A percentile compares a stretch with the other conserved stretches of the same genome.
These are phyloP conservation scores for Ageneiosus marmoratus DNA, from an alignment of 2,113 vertebrate genomes.

Conservation along the genomic window DNA sequence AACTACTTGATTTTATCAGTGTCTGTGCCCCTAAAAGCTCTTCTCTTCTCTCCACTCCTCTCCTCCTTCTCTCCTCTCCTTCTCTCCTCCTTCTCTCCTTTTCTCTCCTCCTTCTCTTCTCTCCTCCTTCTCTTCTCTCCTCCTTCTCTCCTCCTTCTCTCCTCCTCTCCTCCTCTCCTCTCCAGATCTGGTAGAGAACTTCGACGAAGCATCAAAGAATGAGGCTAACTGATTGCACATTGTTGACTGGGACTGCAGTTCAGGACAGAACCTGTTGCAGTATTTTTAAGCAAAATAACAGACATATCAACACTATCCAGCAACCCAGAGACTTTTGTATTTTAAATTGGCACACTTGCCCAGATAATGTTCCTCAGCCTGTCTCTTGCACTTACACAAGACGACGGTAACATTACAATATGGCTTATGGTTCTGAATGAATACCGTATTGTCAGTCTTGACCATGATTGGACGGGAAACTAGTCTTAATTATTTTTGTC, in stretches of 20 bases:
- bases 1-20: too few species aligned
- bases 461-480: slow-evolving; percentile 71
- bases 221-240: slow-evolving; percentile 84
- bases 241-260: slow-evolving; percentile 56
- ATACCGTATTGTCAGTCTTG: slow-evolving; percentile 56
- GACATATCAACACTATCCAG: slow-evolving; percentile 58
- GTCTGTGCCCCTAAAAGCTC: neutral
- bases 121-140: too few species aligned
- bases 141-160: too few species aligned
- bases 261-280: slow-evolving; percentile 67
- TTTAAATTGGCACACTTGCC: slow-evolving; percentile 84
- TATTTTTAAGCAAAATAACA: slow-evolving; percentile 80
- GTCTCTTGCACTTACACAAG: slow-evolving; percentile 82
- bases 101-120: too few species aligned
- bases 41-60: slow-evolving; percentile 41
- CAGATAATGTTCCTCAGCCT: slow-evolving; percentile 81
- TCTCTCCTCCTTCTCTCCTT: too few species aligned
- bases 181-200: slow-evolving; percentile 99
- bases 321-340: slow-evolving; percentile 80
- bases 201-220: slow-evolving; percentile 98
- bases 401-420: slow-evolving; percentile 23
- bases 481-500: slow-evolving; percentile 77
- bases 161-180: too few species aligned
- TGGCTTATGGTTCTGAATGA: slow-evolving; percentile 61
- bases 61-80: too few species aligned